Base-by-base conservation (phyloP, 30 jellyfish, hydroid and myxozoan species). In the Aurelia aurita complex sp. Pacific region DNA sequence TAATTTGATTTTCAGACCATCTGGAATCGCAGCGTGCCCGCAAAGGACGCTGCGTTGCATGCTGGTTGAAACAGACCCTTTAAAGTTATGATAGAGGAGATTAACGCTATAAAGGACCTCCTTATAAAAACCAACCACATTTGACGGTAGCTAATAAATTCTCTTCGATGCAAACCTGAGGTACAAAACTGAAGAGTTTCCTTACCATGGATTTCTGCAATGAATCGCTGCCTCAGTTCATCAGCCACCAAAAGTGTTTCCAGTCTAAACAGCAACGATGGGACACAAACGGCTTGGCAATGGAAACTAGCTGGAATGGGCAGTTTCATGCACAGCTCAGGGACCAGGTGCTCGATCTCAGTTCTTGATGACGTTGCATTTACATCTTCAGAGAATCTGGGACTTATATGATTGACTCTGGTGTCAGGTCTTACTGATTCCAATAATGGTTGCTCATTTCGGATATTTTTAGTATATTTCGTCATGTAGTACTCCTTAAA, bases 221-320 rank as follows among this genome's bases (percentile, higher is more conserved):
- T 63, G 55, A 88, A 53, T 17, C 15, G 23, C 4, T 36, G 65
- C 79, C 89, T 23, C 9, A 92, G 76, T 16, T 83, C 92, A 10
- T 67, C 79, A 29, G 98, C 97, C 16, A 57, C 54, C 23, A 92
- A 67, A 10, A 82, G 17, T 14, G 91, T 80, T 67, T 85, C 97
- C 13, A 82, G 69, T 62, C 89, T 32, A 81, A 71, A 87, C 52
- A 92, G 76, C 46, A 86, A 54, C 8, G 88, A 76, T 9, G 98
- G 98, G 3, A 92, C 38, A 63, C 92, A 77, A 1, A 43, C 69
- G 14, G 82, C 52, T 82, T 88, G 97, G 69, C 92, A 74, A 42
- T 82, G 95, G 33, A 92, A 80, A 77, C 89, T 82, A 2, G 97
- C 96, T 10, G 98, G 96, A 71, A 82, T 74, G 55, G 64, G 33